Conservation (phyloP, 2,888 invertebrate species). For the Omphaloscelis lunosa region DNA sequence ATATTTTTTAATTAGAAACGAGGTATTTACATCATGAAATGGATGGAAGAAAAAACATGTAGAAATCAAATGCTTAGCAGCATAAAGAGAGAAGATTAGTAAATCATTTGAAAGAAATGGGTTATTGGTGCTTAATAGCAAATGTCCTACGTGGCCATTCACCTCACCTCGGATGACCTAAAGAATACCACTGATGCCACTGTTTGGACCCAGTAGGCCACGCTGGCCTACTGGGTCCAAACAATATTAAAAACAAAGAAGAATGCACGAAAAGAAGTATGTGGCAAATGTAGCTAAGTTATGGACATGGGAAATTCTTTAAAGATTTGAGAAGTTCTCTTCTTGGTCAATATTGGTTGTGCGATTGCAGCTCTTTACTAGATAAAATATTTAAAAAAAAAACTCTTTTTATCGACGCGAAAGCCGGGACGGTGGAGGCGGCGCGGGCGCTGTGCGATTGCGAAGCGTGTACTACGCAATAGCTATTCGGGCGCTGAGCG, state of each 20-base stretch:
- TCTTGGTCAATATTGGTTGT: not conserved
- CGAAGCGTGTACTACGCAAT: too few relatives aligned
- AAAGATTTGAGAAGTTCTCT: not conserved
- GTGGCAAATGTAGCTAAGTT: not conserved
- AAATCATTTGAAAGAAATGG: constrained; percentile 9
- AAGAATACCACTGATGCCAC: not conserved
- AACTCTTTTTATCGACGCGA: too few relatives aligned
- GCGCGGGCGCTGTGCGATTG: too few relatives aligned
- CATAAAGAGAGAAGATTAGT: not conserved
- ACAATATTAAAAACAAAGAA: not conserved
- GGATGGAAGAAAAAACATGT: constrained; percentile 27
- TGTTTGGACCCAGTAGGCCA: too few relatives aligned
- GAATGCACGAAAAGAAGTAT: not conserved
- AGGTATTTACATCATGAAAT: constrained; percentile 19
- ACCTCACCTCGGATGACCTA: not conserved
- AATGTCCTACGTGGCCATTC: not conserved
- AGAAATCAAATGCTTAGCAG: not conserved
- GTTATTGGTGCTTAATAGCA: too few relatives aligned
- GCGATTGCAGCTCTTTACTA: not conserved
- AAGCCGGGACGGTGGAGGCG: too few relatives aligned
- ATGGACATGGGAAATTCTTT: too few relatives aligned
- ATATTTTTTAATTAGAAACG: constrained; percentile 49
- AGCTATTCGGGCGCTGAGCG: too few relatives aligned
- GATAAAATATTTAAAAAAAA: too few relatives aligned
- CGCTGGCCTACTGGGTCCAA: too few relatives aligned